Conservation (phyloP, 2,113 vertebrate species). For the Prochilodus magdalenae region DNA sequence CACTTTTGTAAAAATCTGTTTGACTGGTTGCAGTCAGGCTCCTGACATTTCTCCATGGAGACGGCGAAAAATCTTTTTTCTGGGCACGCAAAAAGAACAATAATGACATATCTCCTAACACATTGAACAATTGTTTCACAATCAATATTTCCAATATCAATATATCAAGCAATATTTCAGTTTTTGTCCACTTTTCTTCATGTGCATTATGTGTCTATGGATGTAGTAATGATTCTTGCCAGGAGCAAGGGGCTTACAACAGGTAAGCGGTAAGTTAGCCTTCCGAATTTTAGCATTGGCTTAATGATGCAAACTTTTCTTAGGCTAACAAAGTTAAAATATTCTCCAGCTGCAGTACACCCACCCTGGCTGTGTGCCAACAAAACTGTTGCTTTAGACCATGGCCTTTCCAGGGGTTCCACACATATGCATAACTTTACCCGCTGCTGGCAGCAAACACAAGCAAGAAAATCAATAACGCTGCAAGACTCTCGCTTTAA, state of each 20-base stretch:
- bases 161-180: too few relatives aligned
- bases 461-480: slow-evolving; percentile 69
- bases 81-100: too few relatives aligned
- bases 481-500: slow-evolving; percentile 68
- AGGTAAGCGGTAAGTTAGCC: not conserved
- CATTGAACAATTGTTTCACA: too few relatives aligned
- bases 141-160: too few relatives aligned
- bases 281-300: slow-evolving; percentile 5
- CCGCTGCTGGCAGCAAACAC: slow-evolving; percentile 59
- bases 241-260: slow-evolving; percentile 1
- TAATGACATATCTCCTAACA: too few relatives aligned
- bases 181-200: too few relatives aligned
- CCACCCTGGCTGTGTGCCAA: slow-evolving; percentile 20
- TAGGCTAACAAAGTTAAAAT: slow-evolving; percentile 23
- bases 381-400: slow-evolving; percentile 17
- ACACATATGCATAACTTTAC: slow-evolving; percentile 67
- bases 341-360: not conserved
- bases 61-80: too few relatives aligned
- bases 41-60: too few relatives aligned
- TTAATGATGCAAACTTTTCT: slow-evolving; percentile 12
- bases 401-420: slow-evolving; percentile 38
- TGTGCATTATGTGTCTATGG: not conserved
- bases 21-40: too few relatives aligned
- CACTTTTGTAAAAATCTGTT: too few relatives aligned
- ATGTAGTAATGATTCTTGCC: not conserved